Base-by-base conservation (phyloP, 2,113 vertebrate genomes). In the Dipodomys spectabilis region DNA sequence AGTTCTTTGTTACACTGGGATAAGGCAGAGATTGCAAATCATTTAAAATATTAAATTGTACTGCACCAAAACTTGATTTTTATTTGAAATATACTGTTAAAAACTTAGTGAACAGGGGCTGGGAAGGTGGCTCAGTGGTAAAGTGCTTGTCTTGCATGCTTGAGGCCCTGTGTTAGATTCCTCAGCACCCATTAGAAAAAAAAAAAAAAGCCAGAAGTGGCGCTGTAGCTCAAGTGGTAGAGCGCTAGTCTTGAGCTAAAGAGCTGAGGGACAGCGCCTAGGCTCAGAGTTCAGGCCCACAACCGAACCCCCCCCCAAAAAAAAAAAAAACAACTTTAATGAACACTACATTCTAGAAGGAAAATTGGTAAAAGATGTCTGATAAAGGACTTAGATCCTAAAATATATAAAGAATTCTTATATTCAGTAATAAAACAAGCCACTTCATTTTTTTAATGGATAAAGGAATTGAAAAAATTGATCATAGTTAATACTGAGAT, bases 341-440 rank as follows among this genome's bases (percentile, higher is more conserved):
- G 86, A 80, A 81, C 5, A 8, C 20, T 4, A 57, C 18, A 68
- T 20, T 44, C 39, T 49, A 18, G 67, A 74, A 27, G 74, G 80
- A 88, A 67, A 74, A 60, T 10, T 88, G 62, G 20, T 44, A 32
- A 82, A 81, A 83, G 3, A 32, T n/a, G 57, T 57, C 79, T 82
- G n/a, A 57, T 67, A 82, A 67, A 87, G 27, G 15, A n/a, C 39
- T 86, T 86, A 39, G 23, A 67, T 68, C n/a, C 13, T 65, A 60
- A 93, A 87, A 89, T 57, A 89, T 73, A 16, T 81, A 39, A 57
- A 74, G 57, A 80, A 39, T 53, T 81, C 67, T 53, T 65, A 19
- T 15, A 90, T 18, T 88, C 15, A 65, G 16, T 80, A 27, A 49
- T 72, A 81, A 86, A 72, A 73, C 39, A 25, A 45, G 20, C n/a